phyloP scores from a whole-genome alignment of 2,113 vertebrate species.

The Brienomyrus brachyistius region DNA sequence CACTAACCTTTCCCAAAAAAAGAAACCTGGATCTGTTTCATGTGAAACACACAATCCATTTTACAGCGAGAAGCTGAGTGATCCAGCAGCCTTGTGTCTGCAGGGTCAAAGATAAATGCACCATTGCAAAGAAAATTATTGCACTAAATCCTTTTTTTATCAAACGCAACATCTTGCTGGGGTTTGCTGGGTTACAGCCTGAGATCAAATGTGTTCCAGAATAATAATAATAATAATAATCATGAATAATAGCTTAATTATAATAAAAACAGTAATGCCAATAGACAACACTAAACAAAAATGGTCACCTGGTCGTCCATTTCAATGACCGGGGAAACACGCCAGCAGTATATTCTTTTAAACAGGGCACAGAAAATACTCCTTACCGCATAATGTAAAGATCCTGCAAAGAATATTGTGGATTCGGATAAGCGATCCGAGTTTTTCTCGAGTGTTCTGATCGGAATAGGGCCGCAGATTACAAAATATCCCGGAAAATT shows the following conservation, averaged over 20 bases:
- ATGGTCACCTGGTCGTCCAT: neutral
- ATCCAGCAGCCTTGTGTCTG: slow-evolving; percentile 30
- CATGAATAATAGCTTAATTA: neutral
- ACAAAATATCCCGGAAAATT: neutral
- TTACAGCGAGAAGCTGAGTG: slow-evolving; percentile 37
- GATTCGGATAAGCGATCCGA: neutral
- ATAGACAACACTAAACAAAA: neutral
- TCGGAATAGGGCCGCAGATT: neutral
- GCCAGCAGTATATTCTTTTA: neutral
- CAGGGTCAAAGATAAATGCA: slow-evolving; percentile 34
- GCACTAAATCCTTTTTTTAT: slow-evolving; percentile 31
- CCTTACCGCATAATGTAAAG: neutral
- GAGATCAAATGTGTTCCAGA: slow-evolving; percentile 13
- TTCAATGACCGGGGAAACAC: neutral
- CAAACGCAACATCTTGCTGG: slow-evolving; percentile 20
- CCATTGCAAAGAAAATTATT: slow-evolving; percentile 33
- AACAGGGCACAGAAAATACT: neutral
- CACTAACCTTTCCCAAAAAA: neutral
- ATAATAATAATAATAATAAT: slow-evolving; percentile 33
- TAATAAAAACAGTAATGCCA: neutral
- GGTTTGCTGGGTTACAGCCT: neutral
- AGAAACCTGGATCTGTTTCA: neutral
- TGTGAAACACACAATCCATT: slow-evolving; percentile 38
- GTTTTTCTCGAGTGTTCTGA: neutral
- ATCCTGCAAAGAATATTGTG: neutral